Conservation (phyloP, 2,888 invertebrate genomes). For the Gari tellinella region DNA sequence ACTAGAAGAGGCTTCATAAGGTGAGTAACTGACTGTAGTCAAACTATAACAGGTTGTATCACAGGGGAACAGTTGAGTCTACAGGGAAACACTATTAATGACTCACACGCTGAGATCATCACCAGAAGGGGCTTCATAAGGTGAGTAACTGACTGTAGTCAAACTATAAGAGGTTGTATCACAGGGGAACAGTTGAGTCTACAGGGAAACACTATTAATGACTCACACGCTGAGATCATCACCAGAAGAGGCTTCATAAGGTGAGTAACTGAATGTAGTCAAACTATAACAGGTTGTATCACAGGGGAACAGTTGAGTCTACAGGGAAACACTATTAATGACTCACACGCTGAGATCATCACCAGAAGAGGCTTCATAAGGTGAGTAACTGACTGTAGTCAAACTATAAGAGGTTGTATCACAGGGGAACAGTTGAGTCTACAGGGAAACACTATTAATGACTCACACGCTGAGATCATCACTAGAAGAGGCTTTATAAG, state of each 20-base stretch:
- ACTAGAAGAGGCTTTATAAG: constrained; percentile 82
- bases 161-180: too few species aligned
- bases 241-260: constrained; percentile 82
- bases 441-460: constrained; percentile 84
- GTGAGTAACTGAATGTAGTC: too few species aligned
- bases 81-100: constrained; percentile 84
- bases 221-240: constrained; percentile 84
- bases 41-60: too few species aligned
- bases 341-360: too few species aligned
- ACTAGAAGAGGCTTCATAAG: too few species aligned
- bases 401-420: too few species aligned
- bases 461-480: constrained; percentile 84
- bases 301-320: too few species aligned
- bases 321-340: too few species aligned
- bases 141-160: constrained; percentile 65
- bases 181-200: constrained; percentile 83
- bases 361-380: too few species aligned
- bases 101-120: constrained; percentile 84
- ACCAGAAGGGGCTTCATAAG: constrained; percentile 82
- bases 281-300: too few species aligned
- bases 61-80: constrained; percentile 82
- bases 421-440: constrained; percentile 82
- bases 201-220: constrained; percentile 84
- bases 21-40: too few species aligned
- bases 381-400: too few species aligned